A percentile compares a stretch with the other conserved stretches of the same genome.
These are phyloP conservation scores for Bucorvus abyssinicus DNA, from an alignment of 2,797 vertebrate genomes.

Conservation along the genomic window DNA sequence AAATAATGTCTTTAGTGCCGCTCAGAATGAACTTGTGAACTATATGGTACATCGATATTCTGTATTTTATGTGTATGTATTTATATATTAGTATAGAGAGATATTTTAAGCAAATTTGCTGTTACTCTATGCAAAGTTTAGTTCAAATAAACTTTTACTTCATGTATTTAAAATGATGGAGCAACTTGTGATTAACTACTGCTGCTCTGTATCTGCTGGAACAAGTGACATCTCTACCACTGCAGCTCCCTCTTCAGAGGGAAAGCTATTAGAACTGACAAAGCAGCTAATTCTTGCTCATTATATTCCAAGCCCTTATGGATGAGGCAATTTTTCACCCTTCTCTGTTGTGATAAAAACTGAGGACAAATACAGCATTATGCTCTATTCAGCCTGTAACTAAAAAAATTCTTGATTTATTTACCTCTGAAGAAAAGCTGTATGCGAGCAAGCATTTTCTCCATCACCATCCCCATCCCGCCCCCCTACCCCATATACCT, in stretches of 20 bases:
- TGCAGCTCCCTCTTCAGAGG: conserved; percentile 3
- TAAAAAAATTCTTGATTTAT: conserved; percentile 29
- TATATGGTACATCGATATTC: not conserved
- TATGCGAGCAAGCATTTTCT: not conserved
- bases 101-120: not conserved
- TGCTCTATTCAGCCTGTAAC: not conserved
- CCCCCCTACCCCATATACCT: not conserved
- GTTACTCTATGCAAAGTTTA: not conserved
- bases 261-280: conserved; percentile 23
- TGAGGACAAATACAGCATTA: conserved; percentile 48
- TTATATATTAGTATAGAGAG: not conserved
- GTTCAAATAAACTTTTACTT: not conserved
- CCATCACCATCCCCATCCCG: not conserved
- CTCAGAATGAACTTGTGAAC: not conserved
- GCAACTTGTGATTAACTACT: not conserved
- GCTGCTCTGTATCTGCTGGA: not conserved
- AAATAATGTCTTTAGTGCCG: not conserved
- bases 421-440: conserved; percentile 27
- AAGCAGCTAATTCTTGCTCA: conserved; percentile 43
- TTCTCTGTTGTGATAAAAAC: conserved; percentile 33
- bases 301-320: conserved; percentile 28
- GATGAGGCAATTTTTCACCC: conserved; percentile 53
- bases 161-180: not conserved
- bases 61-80: not conserved
- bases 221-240: not conserved